Evolutionary conservation across 2,888 invertebrate genomes (phyloP).

Genomic region (Apotomis turbidana): DNA sequence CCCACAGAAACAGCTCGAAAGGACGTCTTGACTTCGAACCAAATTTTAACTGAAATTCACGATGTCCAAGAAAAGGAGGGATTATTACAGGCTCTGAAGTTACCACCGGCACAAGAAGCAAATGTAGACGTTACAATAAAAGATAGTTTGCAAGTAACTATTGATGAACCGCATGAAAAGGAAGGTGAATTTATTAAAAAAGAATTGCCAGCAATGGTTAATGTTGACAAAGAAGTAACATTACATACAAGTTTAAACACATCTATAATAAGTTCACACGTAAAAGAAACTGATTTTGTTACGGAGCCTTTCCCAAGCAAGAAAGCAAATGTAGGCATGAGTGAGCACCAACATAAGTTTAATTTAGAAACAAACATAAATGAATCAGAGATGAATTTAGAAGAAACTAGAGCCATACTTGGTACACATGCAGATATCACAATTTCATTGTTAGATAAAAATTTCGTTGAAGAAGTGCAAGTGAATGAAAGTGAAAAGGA

Average conservation of each 20-base stretch:
- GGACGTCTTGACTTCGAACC: conserved; percentile 86
- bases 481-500: conserved; percentile 87
- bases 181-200: conserved; percentile 82
- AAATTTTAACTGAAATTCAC: conserved; percentile 86
- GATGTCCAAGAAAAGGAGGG: conserved; percentile 88
- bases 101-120: conserved; percentile 86
- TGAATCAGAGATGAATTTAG: conserved; percentile 84
- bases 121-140: conserved; percentile 83
- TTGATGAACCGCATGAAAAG: conserved; percentile 85
- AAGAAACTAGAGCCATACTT: conserved; percentile 67
- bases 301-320: conserved; percentile 77
- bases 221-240: conserved; percentile 67
- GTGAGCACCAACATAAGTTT: conserved; percentile 85
- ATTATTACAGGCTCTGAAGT: conserved; percentile 80
- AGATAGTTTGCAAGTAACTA: conserved; percentile 83
- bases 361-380: conserved; percentile 83
- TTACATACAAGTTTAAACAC: conserved; percentile 83
- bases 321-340: conserved; percentile 84
- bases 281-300: conserved; percentile 84
- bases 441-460: conserved; percentile 84
- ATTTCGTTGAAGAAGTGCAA: conserved; percentile 82
- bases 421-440: conserved; percentile 74
- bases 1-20: conserved; percentile 90
- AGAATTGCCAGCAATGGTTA: conserved; percentile 60
- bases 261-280: conserved; percentile 85